Evolutionary conservation across 2,113 vertebrate species (phyloP).

Genomic region (Halichoeres trimaculatus): DNA sequence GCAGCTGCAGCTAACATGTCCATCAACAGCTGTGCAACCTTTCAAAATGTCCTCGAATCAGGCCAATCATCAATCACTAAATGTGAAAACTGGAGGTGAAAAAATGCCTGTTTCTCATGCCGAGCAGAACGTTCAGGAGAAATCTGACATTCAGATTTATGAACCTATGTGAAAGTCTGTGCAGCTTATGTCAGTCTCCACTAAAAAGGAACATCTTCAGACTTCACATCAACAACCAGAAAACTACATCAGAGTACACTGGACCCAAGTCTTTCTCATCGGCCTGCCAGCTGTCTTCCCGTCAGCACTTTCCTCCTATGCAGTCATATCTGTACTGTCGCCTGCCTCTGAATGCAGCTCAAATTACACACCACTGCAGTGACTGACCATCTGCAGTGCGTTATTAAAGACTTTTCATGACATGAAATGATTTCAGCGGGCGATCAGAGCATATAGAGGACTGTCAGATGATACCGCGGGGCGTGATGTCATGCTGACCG

Average conservation of each 20-base stretch:
- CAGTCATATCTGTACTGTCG: slow-evolving; percentile 46
- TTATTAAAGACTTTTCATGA: slow-evolving; percentile 59
- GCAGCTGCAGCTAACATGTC: neutral
- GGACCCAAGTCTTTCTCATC: slow-evolving; percentile 49
- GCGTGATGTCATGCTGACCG: slow-evolving; percentile 48
- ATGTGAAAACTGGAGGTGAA: neutral
- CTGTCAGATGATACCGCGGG: slow-evolving; percentile 30
- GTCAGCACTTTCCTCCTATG: slow-evolving; percentile 36
- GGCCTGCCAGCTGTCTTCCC: slow-evolving; percentile 62
- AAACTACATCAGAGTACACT: slow-evolving; percentile 9
- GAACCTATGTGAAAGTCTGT: slow-evolving; percentile 5
- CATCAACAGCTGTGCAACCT: neutral
- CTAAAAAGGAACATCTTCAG: neutral
- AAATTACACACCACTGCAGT: slow-evolving; percentile 63
- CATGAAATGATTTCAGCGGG: slow-evolving; percentile 37
- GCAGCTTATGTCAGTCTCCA: slow-evolving; percentile 5
- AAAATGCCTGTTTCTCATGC: slow-evolving; percentile 11
- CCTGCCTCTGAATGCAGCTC: slow-evolving; percentile 58
- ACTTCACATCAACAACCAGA: slow-evolving; percentile 13
- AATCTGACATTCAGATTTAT: slow-evolving; percentile 26
- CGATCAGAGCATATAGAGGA: slow-evolving; percentile 11
- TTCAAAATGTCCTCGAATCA: slow-evolving; percentile 10
- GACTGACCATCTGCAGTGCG: slow-evolving; percentile 46
- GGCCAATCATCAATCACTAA: neutral
- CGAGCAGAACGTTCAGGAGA: slow-evolving; percentile 5